phyloP scores from a whole-genome alignment of 1,140 invertebrate species.

The Drosophila kanapiae region DNA sequence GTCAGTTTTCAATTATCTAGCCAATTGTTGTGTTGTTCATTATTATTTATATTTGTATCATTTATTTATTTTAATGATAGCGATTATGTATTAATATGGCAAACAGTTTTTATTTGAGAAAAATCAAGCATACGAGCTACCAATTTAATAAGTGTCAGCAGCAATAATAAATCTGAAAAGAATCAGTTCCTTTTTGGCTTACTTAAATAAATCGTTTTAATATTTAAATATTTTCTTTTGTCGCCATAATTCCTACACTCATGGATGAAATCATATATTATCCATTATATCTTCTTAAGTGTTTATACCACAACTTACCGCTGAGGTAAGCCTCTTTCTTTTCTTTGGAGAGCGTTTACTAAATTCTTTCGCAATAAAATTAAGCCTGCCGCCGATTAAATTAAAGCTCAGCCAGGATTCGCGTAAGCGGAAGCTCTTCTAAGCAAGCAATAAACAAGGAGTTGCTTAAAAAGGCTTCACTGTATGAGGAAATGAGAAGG shows the following conservation, averaged over 20 bases:
- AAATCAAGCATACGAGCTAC: background rate
- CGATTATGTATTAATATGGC: background rate
- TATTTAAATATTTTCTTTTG: background rate
- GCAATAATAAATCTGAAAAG: background rate
- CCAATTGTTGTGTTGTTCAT: too few relatives aligned
- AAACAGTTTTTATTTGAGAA: background rate
- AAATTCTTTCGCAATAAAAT: background rate
- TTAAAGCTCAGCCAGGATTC: background rate
- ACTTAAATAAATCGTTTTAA: background rate
- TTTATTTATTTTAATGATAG: background rate
- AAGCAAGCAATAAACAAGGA: constrained; percentile 1
- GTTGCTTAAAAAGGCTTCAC: constrained; percentile 15
- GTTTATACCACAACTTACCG: background rate
- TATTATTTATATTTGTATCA: background rate
- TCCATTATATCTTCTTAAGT: background rate
- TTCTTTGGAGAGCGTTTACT: background rate
- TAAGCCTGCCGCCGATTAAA: constrained; percentile 3
- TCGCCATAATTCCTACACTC: background rate
- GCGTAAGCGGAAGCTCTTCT: background rate
- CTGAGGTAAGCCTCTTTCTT: background rate
- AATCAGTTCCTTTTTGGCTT: background rate
- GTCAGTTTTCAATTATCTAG: background rate
- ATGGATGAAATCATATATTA: background rate
- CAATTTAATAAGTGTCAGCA: background rate
- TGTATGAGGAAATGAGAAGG: constrained; percentile 14